Base-by-base conservation (phyloP, 2,888 invertebrate species). In the Biston betularia region DNA sequence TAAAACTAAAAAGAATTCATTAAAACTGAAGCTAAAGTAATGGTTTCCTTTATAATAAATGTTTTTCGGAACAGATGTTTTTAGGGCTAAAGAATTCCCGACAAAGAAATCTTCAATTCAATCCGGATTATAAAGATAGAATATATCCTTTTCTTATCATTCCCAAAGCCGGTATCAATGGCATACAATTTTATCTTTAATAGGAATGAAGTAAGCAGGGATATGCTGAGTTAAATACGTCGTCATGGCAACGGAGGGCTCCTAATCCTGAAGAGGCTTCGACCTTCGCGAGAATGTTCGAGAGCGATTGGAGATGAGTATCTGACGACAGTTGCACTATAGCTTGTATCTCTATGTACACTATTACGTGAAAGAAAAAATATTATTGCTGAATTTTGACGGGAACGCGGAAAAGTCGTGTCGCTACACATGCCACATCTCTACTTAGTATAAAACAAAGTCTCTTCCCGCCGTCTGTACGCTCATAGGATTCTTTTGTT, bases 231-330 rank as follows among this genome's bases (percentile, higher is more conserved):
- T 84, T 83, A 89, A 89, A 89, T 87, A 87, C 89, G 90, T 92
- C 76, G 72, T 85, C 86, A 89, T 90, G 84, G 84, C 70, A 73
- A 91, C 91, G 83, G 84, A 82, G 90, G 90, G 87, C 85, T 83
- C 86, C 77, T 92, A 93, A 93, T 93, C 92, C 91, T 87, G 83
- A 88, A 89, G 89, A 90, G 86, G 89, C 89, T 92, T 89, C 90
- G 49, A 63, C 59, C 34, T 49, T 67, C 48, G 58, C 55, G 54
- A 59, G 80, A 83, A 82, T 82, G 81, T 83, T 88, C 82, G 79
- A 89, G 83, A 80, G 79, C 84, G 82, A 84, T 85, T 83, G 75
- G 78, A 75, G 78, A 81, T 79, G 49, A 33, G 44, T 53, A 63
- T 58, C 54, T 60, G 24, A 14, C 14, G 55, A 42, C 59, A 34